Evolutionary conservation across 1,140 invertebrate genomes (phyloP).

Genomic region (Gryon sp.): DNA sequence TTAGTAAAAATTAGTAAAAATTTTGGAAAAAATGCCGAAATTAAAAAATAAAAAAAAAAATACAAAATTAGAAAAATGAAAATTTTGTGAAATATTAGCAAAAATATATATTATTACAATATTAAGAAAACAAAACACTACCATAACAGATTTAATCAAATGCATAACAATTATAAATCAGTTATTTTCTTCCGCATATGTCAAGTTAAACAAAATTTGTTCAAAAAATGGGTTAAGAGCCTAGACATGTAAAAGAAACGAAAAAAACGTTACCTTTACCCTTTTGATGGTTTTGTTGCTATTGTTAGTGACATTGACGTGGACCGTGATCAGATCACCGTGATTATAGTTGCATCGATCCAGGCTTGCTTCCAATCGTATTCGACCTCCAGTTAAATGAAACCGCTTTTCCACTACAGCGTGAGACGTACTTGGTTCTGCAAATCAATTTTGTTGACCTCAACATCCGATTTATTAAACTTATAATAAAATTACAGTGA

Average conservation of each 20-base stretch:
- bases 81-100: too few species aligned
- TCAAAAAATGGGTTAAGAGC: too few species aligned
- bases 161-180: too few species aligned
- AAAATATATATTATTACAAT: too few species aligned
- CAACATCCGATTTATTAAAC: neutral
- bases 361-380: slow-evolving; percentile 91
- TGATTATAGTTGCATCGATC: slow-evolving; percentile 96
- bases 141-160: too few species aligned
- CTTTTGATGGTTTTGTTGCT: slow-evolving; percentile 96
- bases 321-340: slow-evolving; percentile 93
- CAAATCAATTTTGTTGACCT: neutral
- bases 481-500: neutral
- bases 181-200: too few species aligned
- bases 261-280: slow-evolving; percentile 85
- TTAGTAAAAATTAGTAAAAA: too few species aligned
- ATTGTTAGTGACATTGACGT: slow-evolving; percentile 94
- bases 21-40: too few species aligned
- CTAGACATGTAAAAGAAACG: slow-evolving; percentile 1
- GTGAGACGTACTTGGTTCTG: slow-evolving; percentile 74
- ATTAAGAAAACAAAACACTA: too few species aligned
- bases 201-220: too few species aligned
- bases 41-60: too few species aligned
- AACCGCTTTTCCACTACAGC: slow-evolving; percentile 82
- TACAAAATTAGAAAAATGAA: too few species aligned
- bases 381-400: slow-evolving; percentile 84